Conservation (phyloP, 2,113 vertebrate genomes). For the Psittacara wagleri region DNA sequence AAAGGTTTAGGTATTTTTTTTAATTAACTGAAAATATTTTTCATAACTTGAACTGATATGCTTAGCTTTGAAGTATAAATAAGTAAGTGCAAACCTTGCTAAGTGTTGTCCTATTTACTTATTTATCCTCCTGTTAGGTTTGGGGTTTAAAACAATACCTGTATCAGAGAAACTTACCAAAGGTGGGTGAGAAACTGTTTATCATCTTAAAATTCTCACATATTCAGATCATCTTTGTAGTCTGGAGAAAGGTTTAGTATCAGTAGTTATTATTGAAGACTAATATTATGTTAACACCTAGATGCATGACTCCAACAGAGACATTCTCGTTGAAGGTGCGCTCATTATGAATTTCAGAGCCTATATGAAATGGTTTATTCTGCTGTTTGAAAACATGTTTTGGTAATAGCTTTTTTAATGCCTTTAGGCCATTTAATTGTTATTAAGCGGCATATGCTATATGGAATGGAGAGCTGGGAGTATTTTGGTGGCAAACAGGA, state of each 20-base stretch:
- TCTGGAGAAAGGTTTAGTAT: neutral
- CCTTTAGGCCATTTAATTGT: constrained; percentile 34
- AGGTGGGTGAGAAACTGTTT: neutral
- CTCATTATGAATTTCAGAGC: neutral
- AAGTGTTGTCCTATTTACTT: neutral
- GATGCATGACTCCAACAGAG: neutral
- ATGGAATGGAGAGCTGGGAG: constrained; percentile 9
- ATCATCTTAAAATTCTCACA: neutral
- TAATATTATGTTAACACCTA: neutral
- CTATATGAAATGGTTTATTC: neutral
- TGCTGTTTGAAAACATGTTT: neutral
- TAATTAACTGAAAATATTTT: neutral
- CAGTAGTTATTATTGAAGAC: neutral
- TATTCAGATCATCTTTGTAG: neutral
- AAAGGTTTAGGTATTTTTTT: neutral
- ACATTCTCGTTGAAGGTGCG: neutral
- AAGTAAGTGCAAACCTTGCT: neutral
- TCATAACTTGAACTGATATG: neutral
- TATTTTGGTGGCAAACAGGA: constrained; percentile 17
- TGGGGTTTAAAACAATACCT: neutral
- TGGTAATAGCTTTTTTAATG: constrained; percentile 24
- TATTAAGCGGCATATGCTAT: constrained; percentile 4
- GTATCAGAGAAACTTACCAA: neutral
- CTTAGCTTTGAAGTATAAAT: neutral
- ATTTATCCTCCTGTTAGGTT: neutral